Evolutionary conservation across 2,797 vertebrate genomes (phyloP).

Genomic region (Paramormyrops hopkinsi): DNA sequence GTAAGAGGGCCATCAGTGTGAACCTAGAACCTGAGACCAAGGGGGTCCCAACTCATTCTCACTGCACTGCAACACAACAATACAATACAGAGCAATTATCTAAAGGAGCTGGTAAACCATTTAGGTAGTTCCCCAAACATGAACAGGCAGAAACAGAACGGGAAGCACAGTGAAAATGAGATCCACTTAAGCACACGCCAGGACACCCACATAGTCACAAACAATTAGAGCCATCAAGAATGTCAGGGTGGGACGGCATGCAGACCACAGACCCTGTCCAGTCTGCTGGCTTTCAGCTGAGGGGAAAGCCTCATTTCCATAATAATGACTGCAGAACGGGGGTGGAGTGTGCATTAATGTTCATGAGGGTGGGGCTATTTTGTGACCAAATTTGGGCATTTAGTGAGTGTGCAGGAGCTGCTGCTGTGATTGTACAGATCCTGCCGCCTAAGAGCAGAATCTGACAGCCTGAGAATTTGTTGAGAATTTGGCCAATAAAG

Average conservation of each 20-base stretch:
- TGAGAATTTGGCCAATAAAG: not conserved
- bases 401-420: not conserved
- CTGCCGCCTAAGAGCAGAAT: not conserved
- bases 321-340: not conserved
- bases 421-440: not conserved
- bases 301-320: not conserved
- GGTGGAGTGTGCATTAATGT: not conserved
- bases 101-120: not conserved
- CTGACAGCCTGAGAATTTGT: not conserved
- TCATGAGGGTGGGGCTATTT: not conserved
- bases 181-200: not conserved
- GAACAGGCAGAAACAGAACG: not conserved
- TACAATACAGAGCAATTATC: not conserved
- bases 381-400: slow-evolving; percentile 3
- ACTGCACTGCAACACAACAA: not conserved
- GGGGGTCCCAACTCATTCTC: not conserved
- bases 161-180: not conserved
- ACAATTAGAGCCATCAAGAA: not conserved
- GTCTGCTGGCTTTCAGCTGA: not conserved
- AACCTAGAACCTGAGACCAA: not conserved
- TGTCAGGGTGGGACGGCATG: not conserved
- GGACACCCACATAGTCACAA: not conserved
- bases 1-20: not conserved
- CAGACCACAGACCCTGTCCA: not conserved
- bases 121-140: not conserved